Evolutionary conservation across 2,797 vertebrate species (phyloP).

Genomic region (Sardinella longiceps): DNA sequence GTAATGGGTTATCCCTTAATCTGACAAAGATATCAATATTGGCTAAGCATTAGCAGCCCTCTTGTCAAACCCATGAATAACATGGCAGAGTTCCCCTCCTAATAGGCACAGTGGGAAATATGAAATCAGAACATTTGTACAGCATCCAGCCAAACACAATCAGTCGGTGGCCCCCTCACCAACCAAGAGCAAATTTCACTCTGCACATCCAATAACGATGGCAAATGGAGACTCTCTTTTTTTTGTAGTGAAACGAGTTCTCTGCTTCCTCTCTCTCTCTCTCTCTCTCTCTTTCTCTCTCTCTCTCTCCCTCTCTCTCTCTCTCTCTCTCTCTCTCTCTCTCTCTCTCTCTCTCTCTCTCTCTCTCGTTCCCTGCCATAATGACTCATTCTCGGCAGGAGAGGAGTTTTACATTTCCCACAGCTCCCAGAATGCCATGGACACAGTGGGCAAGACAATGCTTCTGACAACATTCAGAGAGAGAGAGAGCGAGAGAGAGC

Average conservation of each 20-base stretch:
- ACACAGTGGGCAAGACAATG: neutral
- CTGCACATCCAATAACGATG: neutral
- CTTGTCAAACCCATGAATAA: neutral
- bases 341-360: neutral
- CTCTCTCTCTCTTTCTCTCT: neutral
- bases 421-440: neutral
- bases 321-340: neutral
- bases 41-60: neutral
- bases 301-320: neutral
- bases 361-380: neutral
- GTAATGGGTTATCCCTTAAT: neutral
- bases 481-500: neutral
- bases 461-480: neutral
- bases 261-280: neutral
- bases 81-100: neutral
- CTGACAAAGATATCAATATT: neutral
- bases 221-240: neutral
- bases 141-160: neutral
- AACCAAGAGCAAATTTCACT: neutral
- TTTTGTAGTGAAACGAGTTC: neutral
- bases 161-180: neutral
- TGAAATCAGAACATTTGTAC: neutral
- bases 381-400: neutral
- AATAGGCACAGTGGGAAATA: neutral
- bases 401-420: constrained; percentile 11